These are phyloP conservation scores for Hippocampus mohnikei DNA, from an alignment of 2,113 vertebrate species.

Conservation along the genomic window DNA sequence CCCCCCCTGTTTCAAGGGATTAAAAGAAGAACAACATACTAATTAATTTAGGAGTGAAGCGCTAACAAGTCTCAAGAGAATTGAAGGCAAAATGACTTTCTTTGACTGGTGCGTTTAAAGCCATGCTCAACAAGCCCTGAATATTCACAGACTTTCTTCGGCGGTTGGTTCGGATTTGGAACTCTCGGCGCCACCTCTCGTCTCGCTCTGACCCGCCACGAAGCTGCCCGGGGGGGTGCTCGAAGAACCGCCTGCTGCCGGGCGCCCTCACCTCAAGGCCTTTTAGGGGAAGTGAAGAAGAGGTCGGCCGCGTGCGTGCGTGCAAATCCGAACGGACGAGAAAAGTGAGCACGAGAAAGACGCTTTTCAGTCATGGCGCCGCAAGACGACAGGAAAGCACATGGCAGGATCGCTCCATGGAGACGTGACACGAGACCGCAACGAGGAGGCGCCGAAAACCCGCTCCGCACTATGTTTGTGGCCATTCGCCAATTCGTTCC, in stretches of 20 bases:
- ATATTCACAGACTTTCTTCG: slow-evolving; percentile 11
- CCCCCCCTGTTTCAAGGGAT: slow-evolving; percentile 71
- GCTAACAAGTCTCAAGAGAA: slow-evolving; percentile 58
- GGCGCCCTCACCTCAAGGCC: slow-evolving; percentile 71
- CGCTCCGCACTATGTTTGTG: background rate
- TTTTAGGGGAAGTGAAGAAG: slow-evolving; percentile 71
- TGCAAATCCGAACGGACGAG: slow-evolving; percentile 3
- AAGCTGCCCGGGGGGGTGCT: slow-evolving; percentile 51
- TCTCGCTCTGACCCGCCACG: slow-evolving; percentile 65
- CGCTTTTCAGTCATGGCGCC: slow-evolving; percentile 19
- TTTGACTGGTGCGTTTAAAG: slow-evolving; percentile 41
- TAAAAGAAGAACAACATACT: slow-evolving; percentile 69
- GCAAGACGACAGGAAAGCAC: background rate
- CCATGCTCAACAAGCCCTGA: slow-evolving; percentile 9
- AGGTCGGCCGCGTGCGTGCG: no score
- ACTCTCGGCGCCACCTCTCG: slow-evolving; percentile 11
- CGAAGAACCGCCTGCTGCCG: slow-evolving; percentile 80
- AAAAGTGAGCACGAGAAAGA: slow-evolving; percentile 14
- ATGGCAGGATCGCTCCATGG: no score
- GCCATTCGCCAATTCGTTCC: background rate
- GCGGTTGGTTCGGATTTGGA: slow-evolving; percentile 22
- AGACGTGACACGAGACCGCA: no score
- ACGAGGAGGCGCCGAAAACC: no score
- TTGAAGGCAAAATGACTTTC: slow-evolving; percentile 58
- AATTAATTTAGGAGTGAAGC: slow-evolving; percentile 71